These are phyloP conservation scores for Allolobophora icterica DNA, from an alignment of 2,888 invertebrate genomes.

Conservation along the genomic window DNA sequence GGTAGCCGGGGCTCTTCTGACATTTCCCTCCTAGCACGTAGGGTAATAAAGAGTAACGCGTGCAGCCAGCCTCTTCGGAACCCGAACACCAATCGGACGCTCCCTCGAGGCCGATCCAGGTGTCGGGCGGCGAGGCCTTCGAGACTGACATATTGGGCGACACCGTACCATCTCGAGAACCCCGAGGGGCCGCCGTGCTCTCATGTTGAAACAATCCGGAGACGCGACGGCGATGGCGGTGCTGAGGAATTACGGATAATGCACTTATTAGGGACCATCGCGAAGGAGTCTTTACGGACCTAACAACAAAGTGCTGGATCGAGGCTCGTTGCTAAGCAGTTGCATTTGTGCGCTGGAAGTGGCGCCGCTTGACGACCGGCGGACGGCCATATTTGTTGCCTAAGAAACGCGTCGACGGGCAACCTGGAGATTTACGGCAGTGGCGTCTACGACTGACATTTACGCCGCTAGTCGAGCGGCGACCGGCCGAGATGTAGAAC, in stretches of 20 bases:
- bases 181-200: not conserved
- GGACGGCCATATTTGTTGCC: not conserved
- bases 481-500: not conserved
- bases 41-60: not conserved
- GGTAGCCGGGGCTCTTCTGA: slow-evolving; percentile 10
- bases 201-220: slow-evolving; percentile 17
- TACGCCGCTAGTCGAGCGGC: not conserved
- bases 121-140: not conserved
- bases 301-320: no score
- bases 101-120: not conserved
- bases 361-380: not conserved
- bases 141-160: slow-evolving; percentile 2
- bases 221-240: not conserved
- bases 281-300: no score
- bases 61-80: not conserved
- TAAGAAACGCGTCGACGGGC: slow-evolving; percentile 11
- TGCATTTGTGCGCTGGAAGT: not conserved
- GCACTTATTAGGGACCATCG: not conserved
- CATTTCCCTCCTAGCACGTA: not conserved
- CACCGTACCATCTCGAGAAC: not conserved
- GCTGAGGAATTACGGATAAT: not conserved
- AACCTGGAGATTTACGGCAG: not conserved
- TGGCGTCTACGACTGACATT: not conserved
- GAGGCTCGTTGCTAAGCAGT: not conserved
- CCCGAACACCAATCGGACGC: not conserved